Conservation (phyloP, 2,888 invertebrate species). For the Seira ritae region DNA sequence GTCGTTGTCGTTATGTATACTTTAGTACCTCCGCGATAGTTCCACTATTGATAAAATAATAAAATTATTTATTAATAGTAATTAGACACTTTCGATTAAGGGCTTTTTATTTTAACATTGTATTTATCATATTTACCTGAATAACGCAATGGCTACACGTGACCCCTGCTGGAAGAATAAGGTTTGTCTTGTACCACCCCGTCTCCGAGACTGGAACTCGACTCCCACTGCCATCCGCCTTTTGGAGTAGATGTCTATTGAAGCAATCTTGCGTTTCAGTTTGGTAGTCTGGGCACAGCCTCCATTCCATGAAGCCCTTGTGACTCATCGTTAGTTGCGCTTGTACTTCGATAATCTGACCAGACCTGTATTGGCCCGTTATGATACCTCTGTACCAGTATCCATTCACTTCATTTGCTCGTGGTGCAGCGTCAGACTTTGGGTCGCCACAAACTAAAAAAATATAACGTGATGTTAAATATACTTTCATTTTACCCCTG, state of each 20-base stretch:
- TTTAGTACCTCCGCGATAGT: slow-evolving; percentile 70
- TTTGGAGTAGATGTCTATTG: slow-evolving; percentile 74
- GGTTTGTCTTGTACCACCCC: slow-evolving; percentile 41
- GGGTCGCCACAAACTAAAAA: slow-evolving; percentile 68
- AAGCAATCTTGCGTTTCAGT: slow-evolving; percentile 74
- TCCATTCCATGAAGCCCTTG: slow-evolving; percentile 75
- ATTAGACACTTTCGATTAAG: not conserved
- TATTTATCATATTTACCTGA: slow-evolving; percentile 63
- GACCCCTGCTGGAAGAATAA: slow-evolving; percentile 68
- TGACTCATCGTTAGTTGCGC: slow-evolving; percentile 76
- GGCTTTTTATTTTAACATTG: not conserved
- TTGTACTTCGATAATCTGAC: slow-evolving; percentile 74
- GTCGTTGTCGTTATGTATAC: too few species aligned
- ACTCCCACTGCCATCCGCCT: slow-evolving; percentile 74
- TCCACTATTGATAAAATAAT: slow-evolving; percentile 67
- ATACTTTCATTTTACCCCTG: slow-evolving; percentile 11
- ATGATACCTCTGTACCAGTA: slow-evolving; percentile 73
- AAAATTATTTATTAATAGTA: not conserved
- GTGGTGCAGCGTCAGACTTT: slow-evolving; percentile 45
- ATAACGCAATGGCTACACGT: slow-evolving; percentile 73
- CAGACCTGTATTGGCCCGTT: slow-evolving; percentile 71
- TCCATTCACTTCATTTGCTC: slow-evolving; percentile 62
- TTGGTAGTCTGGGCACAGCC: slow-evolving; percentile 74
- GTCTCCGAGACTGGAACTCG: slow-evolving; percentile 35
- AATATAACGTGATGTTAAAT: slow-evolving; percentile 22